A percentile compares a stretch with the other conserved stretches of the same genome.
Conservation (phyloP, 2,888 invertebrate species). For the Empis stercorea region DNA sequence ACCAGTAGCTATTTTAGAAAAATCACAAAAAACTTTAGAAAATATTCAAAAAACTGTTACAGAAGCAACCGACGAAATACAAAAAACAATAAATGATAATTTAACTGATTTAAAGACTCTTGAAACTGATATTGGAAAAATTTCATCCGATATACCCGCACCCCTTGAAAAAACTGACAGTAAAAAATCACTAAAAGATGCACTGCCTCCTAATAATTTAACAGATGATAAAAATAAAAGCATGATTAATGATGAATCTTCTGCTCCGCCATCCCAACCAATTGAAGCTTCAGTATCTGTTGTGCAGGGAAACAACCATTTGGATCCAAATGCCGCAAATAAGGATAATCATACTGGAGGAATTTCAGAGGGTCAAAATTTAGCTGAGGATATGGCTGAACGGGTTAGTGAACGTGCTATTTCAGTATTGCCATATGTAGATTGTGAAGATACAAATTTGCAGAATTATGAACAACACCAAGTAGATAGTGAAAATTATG, state of each 20-base stretch:
- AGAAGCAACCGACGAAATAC: slow-evolving; percentile 31
- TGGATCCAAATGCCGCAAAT: slow-evolving; percentile 8
- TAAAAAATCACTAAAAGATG: slow-evolving; percentile 23
- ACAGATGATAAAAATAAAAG: background rate
- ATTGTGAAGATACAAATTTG: slow-evolving; percentile 45
- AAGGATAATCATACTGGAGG: slow-evolving; percentile 10
- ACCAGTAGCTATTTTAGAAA: slow-evolving; percentile 25
- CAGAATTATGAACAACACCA: slow-evolving; percentile 21
- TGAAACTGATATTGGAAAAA: slow-evolving; percentile 26
- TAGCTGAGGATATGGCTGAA: slow-evolving; percentile 21
- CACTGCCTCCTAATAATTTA: slow-evolving; percentile 14
- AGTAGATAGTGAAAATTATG: no score
- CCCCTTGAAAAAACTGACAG: slow-evolving; percentile 21
- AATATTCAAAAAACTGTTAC: slow-evolving; percentile 29
- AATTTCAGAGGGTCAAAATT: slow-evolving; percentile 3
- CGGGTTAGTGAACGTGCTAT: slow-evolving; percentile 37
- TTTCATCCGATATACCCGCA: slow-evolving; percentile 19
- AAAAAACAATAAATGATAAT: slow-evolving; percentile 32
- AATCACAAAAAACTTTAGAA: slow-evolving; percentile 28
- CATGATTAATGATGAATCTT: slow-evolving; percentile 18
- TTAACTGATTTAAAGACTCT: slow-evolving; percentile 28
- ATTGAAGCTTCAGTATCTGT: slow-evolving; percentile 35
- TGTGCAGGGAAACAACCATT: slow-evolving; percentile 8
- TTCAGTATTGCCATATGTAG: slow-evolving; percentile 45
- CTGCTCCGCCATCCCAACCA: slow-evolving; percentile 28